Evolutionary conservation across 2,113 vertebrate species (phyloP), one percentile per base, ranked within the genome.

Genomic region (Sula dactylatra): DNA sequence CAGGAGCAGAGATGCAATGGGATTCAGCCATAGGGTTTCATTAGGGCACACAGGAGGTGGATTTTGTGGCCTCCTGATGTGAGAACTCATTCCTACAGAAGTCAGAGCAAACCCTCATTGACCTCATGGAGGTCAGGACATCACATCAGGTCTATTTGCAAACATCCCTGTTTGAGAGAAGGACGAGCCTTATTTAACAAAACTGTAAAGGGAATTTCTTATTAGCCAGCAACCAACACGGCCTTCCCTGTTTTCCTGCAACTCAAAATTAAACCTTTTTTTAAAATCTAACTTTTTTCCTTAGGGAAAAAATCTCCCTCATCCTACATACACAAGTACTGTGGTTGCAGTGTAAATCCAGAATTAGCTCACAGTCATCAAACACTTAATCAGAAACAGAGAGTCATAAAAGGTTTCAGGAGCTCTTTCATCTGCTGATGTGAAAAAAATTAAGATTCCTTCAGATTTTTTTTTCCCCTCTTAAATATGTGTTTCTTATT

Each of bases 21-120:
- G 36, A 20, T 16, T 16, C 13, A 1, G 44, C 8, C 16, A 3
- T 0, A 2, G 13, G 9, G 16, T 4, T 38, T 2, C 4, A 4
- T 16, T 22, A 24, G 21, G 31, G 82, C 47, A 20, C 13, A 0
- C 0, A 5, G 42, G 19, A 13, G 36, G 64, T 4, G 69, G 36
- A 29, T 50, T 34, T 10, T 6, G 16, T 4, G 21, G 25, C 16
- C 32, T 40, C 61, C 42, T 18, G 16, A 6, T 6, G 47, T 26
- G 17, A n/a, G 13, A 16, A 7, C 15, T 32, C 4, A 0, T 40
- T 50, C 54, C 34, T 20, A 13, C 8, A 13, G 10, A 55, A n/a
- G 31, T 6, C 42, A 19, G 49, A 56, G 22, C 8, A 58, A 69
- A 16, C 20, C 5, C 32, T 19, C 38, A 10, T 5, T 15, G 72